phyloP scores from a whole-genome alignment of 2,113 vertebrate species.

The Hyperopisus bebe region DNA sequence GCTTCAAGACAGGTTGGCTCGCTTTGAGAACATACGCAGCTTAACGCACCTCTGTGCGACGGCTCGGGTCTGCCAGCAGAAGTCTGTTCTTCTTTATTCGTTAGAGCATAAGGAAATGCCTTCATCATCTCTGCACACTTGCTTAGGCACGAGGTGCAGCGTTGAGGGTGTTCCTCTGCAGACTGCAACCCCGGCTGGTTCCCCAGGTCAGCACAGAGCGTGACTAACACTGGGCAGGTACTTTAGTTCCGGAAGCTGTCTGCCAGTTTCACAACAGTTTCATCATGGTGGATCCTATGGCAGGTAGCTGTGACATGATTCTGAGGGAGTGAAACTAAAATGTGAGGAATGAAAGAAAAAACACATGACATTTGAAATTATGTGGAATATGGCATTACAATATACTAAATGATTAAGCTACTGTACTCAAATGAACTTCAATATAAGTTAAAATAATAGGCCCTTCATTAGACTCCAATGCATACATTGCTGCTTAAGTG shows the following conservation, averaged over 20 bases:
- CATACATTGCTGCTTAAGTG: not conserved
- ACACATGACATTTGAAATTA: not conserved
- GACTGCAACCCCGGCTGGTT: not conserved
- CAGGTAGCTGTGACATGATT: not conserved
- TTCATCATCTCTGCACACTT: not conserved
- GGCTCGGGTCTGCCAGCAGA: not conserved
- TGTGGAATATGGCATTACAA: not conserved
- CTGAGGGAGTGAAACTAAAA: not conserved
- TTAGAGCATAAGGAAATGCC: not conserved
- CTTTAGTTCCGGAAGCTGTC: not conserved
- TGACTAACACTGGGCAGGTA: not conserved
- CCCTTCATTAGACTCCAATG: not conserved
- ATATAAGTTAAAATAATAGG: not conserved
- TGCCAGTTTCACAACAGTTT: not conserved
- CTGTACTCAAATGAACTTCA: not conserved
- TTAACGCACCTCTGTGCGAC: not conserved
- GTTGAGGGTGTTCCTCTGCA: not conserved
- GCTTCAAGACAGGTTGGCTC: not conserved
- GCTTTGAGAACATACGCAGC: not conserved
- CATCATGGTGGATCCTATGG: not conserved
- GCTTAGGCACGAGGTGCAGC: not conserved
- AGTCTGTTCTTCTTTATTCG: constrained; percentile 6
- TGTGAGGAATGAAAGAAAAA: not conserved
- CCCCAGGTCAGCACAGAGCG: not conserved
- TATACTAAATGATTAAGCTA: not conserved